phyloP scores from a whole-genome alignment of 2,797 vertebrate species.

The Rhincodon typus region DNA sequence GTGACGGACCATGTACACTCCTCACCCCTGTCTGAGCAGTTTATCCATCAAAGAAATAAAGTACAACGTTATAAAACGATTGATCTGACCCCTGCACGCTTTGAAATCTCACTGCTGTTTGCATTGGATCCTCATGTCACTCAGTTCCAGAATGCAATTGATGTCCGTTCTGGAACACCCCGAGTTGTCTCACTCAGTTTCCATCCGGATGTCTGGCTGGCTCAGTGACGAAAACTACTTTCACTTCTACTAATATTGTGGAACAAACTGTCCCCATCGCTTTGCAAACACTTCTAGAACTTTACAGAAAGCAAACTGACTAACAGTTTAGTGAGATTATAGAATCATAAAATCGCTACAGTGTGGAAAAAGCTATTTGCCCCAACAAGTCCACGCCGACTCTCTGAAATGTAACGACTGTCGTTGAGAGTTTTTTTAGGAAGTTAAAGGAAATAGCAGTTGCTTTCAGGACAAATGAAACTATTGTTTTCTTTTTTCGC shows the following conservation, averaged over 20 bases:
- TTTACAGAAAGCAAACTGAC: too few relatives aligned
- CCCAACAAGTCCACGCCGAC: too few relatives aligned
- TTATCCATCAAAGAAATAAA: conserved; percentile 19
- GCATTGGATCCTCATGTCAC: neutral
- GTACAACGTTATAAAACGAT: neutral
- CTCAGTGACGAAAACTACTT: neutral
- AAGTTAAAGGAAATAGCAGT: neutral
- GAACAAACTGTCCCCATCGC: neutral
- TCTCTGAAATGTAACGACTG: neutral
- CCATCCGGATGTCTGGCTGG: neutral
- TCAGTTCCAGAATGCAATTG: neutral
- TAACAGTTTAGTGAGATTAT: too few relatives aligned
- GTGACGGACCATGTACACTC: conserved; percentile 54
- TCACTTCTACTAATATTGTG: neutral
- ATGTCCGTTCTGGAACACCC: neutral
- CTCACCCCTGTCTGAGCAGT: neutral
- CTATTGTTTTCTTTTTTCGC: neutral
- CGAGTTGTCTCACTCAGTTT: neutral
- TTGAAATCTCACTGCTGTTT: neutral
- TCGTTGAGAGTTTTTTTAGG: neutral
- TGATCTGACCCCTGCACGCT: neutral
- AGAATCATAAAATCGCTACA: too few relatives aligned
- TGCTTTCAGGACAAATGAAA: neutral
- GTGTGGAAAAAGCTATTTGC: too few relatives aligned
- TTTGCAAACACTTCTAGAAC: too few relatives aligned